Percentiles rank a stretch among this genome's conserved stretches.
Evolutionary conservation across 2,888 invertebrate genomes (phyloP).

Genomic region (Augochlorella aurata): DNA sequence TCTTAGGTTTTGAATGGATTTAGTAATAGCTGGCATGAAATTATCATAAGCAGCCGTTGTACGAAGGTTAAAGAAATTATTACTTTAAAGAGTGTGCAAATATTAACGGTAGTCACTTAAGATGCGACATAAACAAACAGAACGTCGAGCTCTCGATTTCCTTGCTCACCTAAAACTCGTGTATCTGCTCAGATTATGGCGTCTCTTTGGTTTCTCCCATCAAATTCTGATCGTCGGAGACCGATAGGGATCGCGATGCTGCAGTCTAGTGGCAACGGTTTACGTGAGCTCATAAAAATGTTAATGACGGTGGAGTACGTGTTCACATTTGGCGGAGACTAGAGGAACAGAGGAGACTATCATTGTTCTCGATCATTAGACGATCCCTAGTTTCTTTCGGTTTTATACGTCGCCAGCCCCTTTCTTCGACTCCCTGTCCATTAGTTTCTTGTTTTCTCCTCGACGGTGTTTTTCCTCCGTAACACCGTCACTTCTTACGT

Average conservation of each 20-base stretch:
- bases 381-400: constrained; percentile 2
- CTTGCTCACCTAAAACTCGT: not conserved
- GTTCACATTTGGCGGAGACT: constrained; percentile 7
- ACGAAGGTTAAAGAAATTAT: too few relatives aligned
- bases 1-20: too few relatives aligned
- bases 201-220: constrained; percentile 7
- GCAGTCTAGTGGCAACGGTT: constrained; percentile 18
- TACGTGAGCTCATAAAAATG: constrained; percentile 80
- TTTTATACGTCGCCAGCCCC: constrained; percentile 12
- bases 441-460: constrained; percentile 44
- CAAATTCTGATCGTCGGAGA: constrained; percentile 19
- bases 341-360: constrained; percentile 9
- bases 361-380: constrained; percentile 38
- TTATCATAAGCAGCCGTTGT: too few relatives aligned
- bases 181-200: not conserved
- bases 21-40: too few relatives aligned
- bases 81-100: too few relatives aligned
- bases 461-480: not conserved
- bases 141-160: not conserved
- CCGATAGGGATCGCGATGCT: constrained; percentile 18
- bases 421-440: constrained; percentile 14
- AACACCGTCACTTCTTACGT: not conserved
- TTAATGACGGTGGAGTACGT: constrained; percentile 68
- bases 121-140: not conserved
- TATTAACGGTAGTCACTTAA: not conserved